Evolutionary conservation across 1,140 invertebrate species (phyloP), one percentile per base, ranked within the genome.

Genomic region (Globodera rostochiensis): DNA sequence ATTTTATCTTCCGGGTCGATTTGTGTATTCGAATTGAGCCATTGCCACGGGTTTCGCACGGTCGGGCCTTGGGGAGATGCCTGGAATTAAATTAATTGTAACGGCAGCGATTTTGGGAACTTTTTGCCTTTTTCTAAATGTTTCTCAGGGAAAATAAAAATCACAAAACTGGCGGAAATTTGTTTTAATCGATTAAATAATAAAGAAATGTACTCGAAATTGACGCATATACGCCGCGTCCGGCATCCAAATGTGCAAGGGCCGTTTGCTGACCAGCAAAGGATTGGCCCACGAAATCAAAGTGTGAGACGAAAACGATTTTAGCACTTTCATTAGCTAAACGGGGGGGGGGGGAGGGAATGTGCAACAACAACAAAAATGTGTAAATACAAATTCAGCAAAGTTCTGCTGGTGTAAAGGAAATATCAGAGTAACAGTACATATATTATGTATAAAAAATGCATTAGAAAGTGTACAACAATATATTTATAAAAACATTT

Each of bases 181-280:
- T 36, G 2, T 36, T 36, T 36, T 36, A 49, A n/a, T 11, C 7
- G 53, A 21, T 66, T 57, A 76, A 79, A 6, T 79, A 21, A 5
- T 19, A 60, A 25, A 74, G 67, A 9, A 83, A 73, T 77, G 57
- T 49, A 89, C 88, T 75, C 87, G 86, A 74, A 87, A 89, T 71
- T 86, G 73, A 47, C 88, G 80, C 73, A 86, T 81, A 71, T 90
- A 89, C 80, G 88, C 86, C 13, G 88, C 88, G 83, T 89, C 88
- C 46, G 88, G 88, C 75, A 84, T 88, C 88, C 88, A 89, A 69
- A 89, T 88, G 73, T 84, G 82, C 21, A 81, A 74, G 69, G 80
- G 77, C 13, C 86, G 81, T 45, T 71, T 74, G 25, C 21, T 47
- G n/a, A 47, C 9, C 9, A 71, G 4, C 11, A 60, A 60, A 19